Evolutionary conservation across 2,888 invertebrate species (phyloP).

Genomic region (Diploptera punctata): DNA sequence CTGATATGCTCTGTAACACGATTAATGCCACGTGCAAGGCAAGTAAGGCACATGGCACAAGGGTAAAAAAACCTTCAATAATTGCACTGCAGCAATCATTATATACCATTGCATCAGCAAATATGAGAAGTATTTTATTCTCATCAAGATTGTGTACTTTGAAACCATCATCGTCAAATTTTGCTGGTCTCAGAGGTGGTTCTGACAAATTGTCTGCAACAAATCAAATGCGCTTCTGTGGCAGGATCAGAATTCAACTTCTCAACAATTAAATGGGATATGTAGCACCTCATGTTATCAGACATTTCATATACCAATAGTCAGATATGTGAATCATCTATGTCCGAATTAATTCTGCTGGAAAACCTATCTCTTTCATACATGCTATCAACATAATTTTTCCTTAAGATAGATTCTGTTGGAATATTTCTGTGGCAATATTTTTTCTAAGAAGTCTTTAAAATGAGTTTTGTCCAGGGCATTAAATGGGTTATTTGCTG

Average conservation of each 20-base stretch:
- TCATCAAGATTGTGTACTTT: too few relatives aligned
- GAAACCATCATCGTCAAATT: background rate
- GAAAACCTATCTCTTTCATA: background rate
- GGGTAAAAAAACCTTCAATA: too few relatives aligned
- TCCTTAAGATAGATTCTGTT: background rate
- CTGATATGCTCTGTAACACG: too few relatives aligned
- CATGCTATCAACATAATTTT: background rate
- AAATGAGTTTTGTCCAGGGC: background rate
- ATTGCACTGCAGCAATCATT: too few relatives aligned
- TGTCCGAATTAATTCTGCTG: background rate
- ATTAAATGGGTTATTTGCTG: background rate
- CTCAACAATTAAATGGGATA: background rate
- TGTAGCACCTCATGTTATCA: background rate
- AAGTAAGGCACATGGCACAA: too few relatives aligned
- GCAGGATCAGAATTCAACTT: background rate
- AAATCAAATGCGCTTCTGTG: background rate
- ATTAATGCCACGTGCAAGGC: too few relatives aligned
- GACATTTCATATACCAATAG: background rate
- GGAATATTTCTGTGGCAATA: background rate
- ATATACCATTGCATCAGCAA: too few relatives aligned
- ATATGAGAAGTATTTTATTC: too few relatives aligned
- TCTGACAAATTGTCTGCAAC: background rate
- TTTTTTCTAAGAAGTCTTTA: background rate
- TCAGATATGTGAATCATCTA: background rate
- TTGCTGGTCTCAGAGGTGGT: background rate